Evolutionary conservation across 2,113 vertebrate genomes (phyloP), one percentile per base, ranked within the genome.

Genomic region (Myrmophylax atrothorax): DNA sequence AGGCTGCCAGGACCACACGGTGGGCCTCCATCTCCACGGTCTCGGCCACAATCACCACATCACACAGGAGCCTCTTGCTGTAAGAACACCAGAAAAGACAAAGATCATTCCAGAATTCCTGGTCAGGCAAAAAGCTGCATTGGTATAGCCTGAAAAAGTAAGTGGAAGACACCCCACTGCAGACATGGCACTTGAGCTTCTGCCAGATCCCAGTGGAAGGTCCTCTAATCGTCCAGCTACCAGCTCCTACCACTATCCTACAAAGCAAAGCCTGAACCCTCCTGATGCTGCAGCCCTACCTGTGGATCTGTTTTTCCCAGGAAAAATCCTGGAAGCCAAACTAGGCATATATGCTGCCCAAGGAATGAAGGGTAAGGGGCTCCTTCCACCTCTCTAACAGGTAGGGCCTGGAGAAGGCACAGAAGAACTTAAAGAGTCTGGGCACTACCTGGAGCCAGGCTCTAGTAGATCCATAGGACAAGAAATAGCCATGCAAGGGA

Each of bases 21-120:
- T 99, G 99, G 33, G 99, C 99, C 90, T 99, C 98, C 92, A 99
- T 98, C 94, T 99, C 98, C 20, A 99, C 97, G 16, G 98, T 98
- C 84, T 99, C 99, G 0, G 99, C 99, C 95, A 99, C 98, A 80
- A 99, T 98, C 98, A 99, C 98, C 96, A 99, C 99, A n/a, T 99
- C 99, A 88, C 99, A 99, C 76, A 99, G 98, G 96, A 99, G 98
- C 96, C 98, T 98, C 97, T 99, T 99, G 97, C 99, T 99, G 98
- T 35, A 95, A 84, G 97, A 90, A 98, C 64, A 98, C 70, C 96
- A 97, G 67, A 52, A 68, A 58, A 92, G 46, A 80, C 53, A 89
- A 84, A 97, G 53, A 90, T 81, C 44, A 87, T 93, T 93, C 91
- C 58, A 81, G 84, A 94, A 59, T 24, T 64, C 67, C 49, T 2